These are phyloP conservation scores for Drosophila burlai DNA, from an alignment of 1,140 invertebrate genomes.

Conservation along the genomic window DNA sequence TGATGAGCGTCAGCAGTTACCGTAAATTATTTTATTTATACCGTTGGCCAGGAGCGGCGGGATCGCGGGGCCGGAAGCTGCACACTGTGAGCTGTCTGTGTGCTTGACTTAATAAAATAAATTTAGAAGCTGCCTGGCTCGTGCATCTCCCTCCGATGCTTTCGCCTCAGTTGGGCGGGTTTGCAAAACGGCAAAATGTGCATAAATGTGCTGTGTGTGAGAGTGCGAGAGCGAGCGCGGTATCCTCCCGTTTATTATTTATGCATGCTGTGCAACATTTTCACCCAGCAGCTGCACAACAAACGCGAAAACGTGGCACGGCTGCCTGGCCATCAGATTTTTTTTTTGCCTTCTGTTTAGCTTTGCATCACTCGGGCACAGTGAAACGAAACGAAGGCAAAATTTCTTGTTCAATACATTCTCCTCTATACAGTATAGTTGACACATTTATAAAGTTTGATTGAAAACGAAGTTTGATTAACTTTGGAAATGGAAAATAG, in stretches of 20 bases:
- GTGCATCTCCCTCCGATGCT: conserved; percentile 16
- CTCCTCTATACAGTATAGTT: background rate
- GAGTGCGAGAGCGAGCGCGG: conserved; percentile 14
- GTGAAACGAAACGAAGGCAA: conserved; percentile 10
- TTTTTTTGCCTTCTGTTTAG: conserved; percentile 49
- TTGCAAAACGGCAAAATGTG: conserved; percentile 74
- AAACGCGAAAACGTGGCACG: conserved; percentile 70
- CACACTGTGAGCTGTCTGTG: conserved; percentile 68
- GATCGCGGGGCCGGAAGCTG: conserved; percentile 29
- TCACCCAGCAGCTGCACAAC: conserved; percentile 78
- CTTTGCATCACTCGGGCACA: conserved; percentile 23
- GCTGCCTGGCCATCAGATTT: conserved; percentile 67
- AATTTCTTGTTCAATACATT: background rate
- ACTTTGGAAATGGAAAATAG: background rate
- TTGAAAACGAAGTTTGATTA: background rate
- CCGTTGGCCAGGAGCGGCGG: conserved; percentile 54
- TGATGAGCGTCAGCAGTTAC: conserved; percentile 83
- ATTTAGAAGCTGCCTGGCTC: conserved; percentile 75
- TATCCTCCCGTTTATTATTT: conserved; percentile 78
- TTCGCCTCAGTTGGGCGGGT: conserved; percentile 61
- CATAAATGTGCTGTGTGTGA: conserved; percentile 55
- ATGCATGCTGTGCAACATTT: conserved; percentile 83
- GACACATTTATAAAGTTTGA: background rate
- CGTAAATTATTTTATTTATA: conserved; percentile 84
- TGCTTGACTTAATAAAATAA: conserved; percentile 84